Conservation (phyloP, 1,140 invertebrate genomes). For the Hesperophylax magnus region DNA sequence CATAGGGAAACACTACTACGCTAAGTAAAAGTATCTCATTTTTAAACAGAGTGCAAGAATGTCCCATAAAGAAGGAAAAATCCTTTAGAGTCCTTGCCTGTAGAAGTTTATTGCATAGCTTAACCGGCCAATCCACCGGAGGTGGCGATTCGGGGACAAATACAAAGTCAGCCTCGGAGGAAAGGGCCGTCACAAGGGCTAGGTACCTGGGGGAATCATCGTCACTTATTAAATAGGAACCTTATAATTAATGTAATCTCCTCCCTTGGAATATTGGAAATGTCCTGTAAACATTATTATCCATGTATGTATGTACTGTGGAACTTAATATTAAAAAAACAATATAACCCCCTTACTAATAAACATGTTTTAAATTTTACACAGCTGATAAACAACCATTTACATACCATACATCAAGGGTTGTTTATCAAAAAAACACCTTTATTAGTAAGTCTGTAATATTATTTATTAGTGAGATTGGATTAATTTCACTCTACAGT, state of each 20-base stretch:
- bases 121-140: slow-evolving; percentile 90
- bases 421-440: too few species aligned
- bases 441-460: too few species aligned
- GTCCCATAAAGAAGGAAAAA: slow-evolving; percentile 45
- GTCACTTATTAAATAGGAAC: neutral
- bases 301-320: too few species aligned
- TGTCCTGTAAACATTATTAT: too few species aligned
- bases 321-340: too few species aligned
- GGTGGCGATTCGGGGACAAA: slow-evolving; percentile 97
- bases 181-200: slow-evolving; percentile 90
- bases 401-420: too few species aligned
- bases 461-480: too few species aligned
- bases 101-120: slow-evolving; percentile 91
- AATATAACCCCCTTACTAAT: too few species aligned
- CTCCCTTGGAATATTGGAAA: too few species aligned
- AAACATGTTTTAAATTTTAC: too few species aligned
- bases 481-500: too few species aligned
- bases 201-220: slow-evolving; percentile 79
- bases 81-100: slow-evolving; percentile 79
- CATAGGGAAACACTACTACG: slow-evolving; percentile 41
- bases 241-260: neutral
- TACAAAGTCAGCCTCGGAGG: slow-evolving; percentile 93
- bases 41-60: slow-evolving; percentile 26
- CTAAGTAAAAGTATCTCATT: slow-evolving; percentile 52
- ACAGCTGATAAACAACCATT: too few species aligned